phyloP scores from a whole-genome alignment of 2,888 invertebrate genomes.

The Ochropleura leucogaster region DNA sequence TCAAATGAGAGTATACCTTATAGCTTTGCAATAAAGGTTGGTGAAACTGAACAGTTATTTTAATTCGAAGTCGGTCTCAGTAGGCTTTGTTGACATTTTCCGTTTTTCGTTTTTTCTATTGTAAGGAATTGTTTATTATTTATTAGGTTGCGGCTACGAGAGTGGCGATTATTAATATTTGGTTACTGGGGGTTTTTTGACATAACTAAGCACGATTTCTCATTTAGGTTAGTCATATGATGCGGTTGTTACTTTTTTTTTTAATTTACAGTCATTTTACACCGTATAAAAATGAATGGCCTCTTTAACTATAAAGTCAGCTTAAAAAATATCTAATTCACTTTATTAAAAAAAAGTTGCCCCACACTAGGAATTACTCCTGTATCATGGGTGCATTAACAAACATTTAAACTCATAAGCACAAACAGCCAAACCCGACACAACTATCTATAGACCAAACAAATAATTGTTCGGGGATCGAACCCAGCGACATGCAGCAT shows the following conservation, averaged over 20 bases:
- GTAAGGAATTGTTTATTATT: slow-evolving; percentile 72
- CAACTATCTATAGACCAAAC: too few species aligned
- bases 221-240: neutral
- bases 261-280: neutral
- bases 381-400: too few species aligned
- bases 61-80: slow-evolving; percentile 66
- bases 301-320: too few species aligned
- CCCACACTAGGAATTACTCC: too few species aligned
- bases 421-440: too few species aligned
- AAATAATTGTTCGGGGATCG: too few species aligned
- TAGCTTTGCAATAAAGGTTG: neutral
- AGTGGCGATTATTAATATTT: slow-evolving; percentile 44
- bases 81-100: slow-evolving; percentile 80
- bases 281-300: neutral
- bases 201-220: slow-evolving; percentile 17
- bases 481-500: too few species aligned
- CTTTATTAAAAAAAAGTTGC: too few species aligned
- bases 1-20: slow-evolving; percentile 36
- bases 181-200: slow-evolving; percentile 17
- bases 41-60: slow-evolving; percentile 31
- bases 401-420: too few species aligned
- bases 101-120: slow-evolving; percentile 81
- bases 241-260: neutral
- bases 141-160: slow-evolving; percentile 58
- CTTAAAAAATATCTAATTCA: too few species aligned